A percentile compares a stretch with the other conserved stretches of the same genome.
phyloP scores from a whole-genome alignment of 2,888 invertebrate genomes.

The Cryptophagus acutangulus region DNA sequence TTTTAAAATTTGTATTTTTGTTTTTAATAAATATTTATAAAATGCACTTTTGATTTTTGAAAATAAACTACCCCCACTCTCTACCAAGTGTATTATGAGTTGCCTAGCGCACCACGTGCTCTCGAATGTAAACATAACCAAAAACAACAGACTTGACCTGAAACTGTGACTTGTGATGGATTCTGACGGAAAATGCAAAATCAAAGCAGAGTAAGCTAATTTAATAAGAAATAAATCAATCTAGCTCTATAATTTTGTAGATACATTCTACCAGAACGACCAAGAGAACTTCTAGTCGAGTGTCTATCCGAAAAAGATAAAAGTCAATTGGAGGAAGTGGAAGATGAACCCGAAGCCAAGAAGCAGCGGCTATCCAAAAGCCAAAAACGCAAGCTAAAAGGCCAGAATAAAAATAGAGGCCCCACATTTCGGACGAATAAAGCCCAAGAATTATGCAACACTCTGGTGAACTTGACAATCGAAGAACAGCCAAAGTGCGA shows the following conservation, averaged over 20 bases:
- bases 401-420: constrained; percentile 78
- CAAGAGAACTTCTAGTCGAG: constrained; percentile 44
- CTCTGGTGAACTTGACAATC: constrained; percentile 53
- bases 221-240: constrained; percentile 4
- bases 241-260: constrained; percentile 36
- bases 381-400: constrained; percentile 52
- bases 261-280: constrained; percentile 48
- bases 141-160: too few relatives aligned
- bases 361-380: constrained; percentile 38
- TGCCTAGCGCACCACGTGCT: too few relatives aligned
- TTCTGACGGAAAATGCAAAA: constrained; percentile 50
- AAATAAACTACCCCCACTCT: too few relatives aligned
- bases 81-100: too few relatives aligned
- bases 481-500: constrained; percentile 51
- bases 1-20: constrained; percentile 38
- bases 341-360: constrained; percentile 42
- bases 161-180: constrained; percentile 5
- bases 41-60: constrained; percentile 6
- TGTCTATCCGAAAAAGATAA: constrained; percentile 47
- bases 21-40: constrained; percentile 36
- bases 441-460: constrained; percentile 65
- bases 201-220: constrained; percentile 49
- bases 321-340: constrained; percentile 35
- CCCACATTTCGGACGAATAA: constrained; percentile 58
- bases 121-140: too few relatives aligned